Base-by-base conservation (phyloP, 1,140 invertebrate genomes). In the Agrypnia vestita region DNA sequence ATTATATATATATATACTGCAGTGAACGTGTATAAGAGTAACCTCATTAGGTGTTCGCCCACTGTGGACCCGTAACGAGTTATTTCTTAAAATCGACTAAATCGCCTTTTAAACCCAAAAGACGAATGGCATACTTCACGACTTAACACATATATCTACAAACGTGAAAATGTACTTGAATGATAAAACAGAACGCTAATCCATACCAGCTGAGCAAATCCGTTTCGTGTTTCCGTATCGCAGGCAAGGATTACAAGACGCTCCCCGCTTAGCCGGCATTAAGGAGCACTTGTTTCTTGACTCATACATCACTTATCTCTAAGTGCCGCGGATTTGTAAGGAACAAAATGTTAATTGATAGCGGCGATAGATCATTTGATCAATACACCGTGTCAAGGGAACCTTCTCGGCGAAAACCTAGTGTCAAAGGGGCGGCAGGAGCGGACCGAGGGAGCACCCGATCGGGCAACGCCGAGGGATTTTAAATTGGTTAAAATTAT, bases 351-450 rank as follows among this genome's bases (percentile, higher is more conserved):
- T n/a, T 64, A 64, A 64, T 64, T 64, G 61, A 64, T 64, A 35
- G 11, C 46, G 69, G 69, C 46, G 47, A 72, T 72, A 13, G 19
- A 64, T 64, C 61, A 64, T 25, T 13, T 21, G 61, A 64, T 64
- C 61, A 35, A 64, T 64, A 13, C 49, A 13, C 49, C 49, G 49
- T 51, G 49, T 13, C 25, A 35, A 6, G 8, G 49, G 8, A 51
- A 51, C 11, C 11, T 51, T 12, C 8, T 1, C 1, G 8, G 49
- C 11, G 49, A 12, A 51, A 51, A 9, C 25, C 25, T 35, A 35
- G 25, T 35, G 25, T 35, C 25, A 35, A 35, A 35, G 25, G 6
- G 6, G 6, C 1, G 6, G 25, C 25, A 35, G 25, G 25, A 35
- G 1, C 25, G 25, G 25, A 1, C 6, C 25, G 25, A 35, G 25